Base-by-base conservation (phyloP, 2,888 invertebrate species). In the Dromius quadrimaculatus region DNA sequence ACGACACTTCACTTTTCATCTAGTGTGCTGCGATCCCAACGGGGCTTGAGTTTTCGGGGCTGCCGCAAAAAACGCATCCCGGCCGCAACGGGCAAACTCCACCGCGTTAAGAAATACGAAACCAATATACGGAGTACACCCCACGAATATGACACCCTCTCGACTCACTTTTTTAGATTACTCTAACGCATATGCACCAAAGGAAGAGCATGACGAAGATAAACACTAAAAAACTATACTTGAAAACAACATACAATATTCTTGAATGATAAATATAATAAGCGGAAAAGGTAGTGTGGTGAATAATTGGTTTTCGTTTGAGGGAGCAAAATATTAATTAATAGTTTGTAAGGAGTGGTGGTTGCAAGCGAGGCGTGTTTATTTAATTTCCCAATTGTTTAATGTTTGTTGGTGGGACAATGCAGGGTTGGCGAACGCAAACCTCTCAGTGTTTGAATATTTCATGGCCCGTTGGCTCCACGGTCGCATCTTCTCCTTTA, bases 1-100 rank as follows among this genome's bases (percentile, higher is more conserved):
- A 82, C 79, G 83, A 82, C 81, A 82, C 82, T 81, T 80, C 81
- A 82, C 81, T 82, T 81, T 81, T 74, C 68, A 68, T 68, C 68
- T 68, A 68, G 68, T 59, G 68, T 11, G 15, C 74, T 72, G 73
- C 77, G 73, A 74, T 57, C 71, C 73, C 72, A 75, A 73, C 73
- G 75, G 68, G 57, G 50, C 28, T 45, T 11, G 13, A 28, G 43
- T 59, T 68, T 68, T 68, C 20, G 76, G 74, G 76, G 73, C 75
- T 54, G 73, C 74, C 75, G 75, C 77, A 79, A 64, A 64, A 64
- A 64, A 47, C 50, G 64, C 64, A 64, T 19, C 64, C 6, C 45
- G 8, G 63, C 63, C 63, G 41, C 63, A 36, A 38, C 20, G 36
- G 22, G 61, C 17, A 13, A 38, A 15, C 57, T 32, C 32, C 41